Conservation (phyloP, 2,113 vertebrate species). For the Strigops habroptila region DNA sequence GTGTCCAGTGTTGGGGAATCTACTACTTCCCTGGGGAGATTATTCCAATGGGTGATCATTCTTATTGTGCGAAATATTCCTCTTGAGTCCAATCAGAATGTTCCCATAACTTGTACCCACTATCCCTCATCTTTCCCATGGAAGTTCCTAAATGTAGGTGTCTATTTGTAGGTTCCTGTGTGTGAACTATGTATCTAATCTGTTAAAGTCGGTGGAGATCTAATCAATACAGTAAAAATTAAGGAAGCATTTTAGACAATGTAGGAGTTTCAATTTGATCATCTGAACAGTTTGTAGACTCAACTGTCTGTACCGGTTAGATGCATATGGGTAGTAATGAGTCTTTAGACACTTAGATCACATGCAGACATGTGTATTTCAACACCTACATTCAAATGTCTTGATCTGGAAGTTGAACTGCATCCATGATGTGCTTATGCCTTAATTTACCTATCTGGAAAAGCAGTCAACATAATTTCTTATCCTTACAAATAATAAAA, state of each 20-base stretch:
- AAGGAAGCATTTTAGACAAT: neutral
- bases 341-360: neutral
- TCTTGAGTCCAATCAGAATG: neutral
- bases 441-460: neutral
- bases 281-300: neutral
- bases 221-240: neutral
- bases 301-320: neutral
- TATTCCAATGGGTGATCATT: neutral
- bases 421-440: neutral
- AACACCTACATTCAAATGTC: neutral
- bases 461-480: neutral
- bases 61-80: neutral
- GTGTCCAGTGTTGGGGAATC: neutral
- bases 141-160: neutral
- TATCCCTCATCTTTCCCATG: neutral
- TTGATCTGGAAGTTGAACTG: neutral
- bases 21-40: neutral
- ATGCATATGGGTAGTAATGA: neutral
- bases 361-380: neutral
- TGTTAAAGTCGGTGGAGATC: neutral
- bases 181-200: neutral
- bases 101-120: neutral
- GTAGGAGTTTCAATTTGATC: neutral
- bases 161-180: neutral
- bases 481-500: neutral